Evolutionary conservation across 2,797 vertebrate species (phyloP), one percentile per base, ranked within the genome.

Genomic region (Sarcophilus harrisii): DNA sequence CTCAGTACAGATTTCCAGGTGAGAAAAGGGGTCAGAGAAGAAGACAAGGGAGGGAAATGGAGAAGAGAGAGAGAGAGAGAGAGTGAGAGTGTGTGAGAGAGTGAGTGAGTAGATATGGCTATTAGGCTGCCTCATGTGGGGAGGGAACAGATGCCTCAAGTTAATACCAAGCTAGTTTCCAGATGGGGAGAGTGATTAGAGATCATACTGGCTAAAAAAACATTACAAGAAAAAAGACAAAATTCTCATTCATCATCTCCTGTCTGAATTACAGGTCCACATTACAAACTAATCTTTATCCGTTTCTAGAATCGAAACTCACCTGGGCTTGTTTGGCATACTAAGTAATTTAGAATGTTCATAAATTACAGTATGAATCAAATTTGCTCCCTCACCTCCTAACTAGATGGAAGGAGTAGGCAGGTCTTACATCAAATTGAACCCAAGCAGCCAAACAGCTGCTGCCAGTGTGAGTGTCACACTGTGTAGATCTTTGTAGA

Each of bases 201-300:
- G n/a, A 29, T 24, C 14, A n/a, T 6, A n/a, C 32, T 73, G 93
- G 54, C 28, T 92, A 38, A 38, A 30, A 95, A 93, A 91, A 49
- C 45, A 54, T 5, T 66, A 89, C 21, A 93, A 92, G 73, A 95
- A 96, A 94, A 73, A 73, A 16, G n/a, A 18, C 5, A 38, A 73
- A 73, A 73, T 18, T n/a, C 14, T 38, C n/a, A 38, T 21, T n/a
- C 16, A 73, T 73, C 14, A 38, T 21, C 66, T 73, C 16, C 66
- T 45, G 91, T 91, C 49, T 16, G 29, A 89, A 89, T 94, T 93
- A 49, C 21, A 5, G 6, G 90, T 8, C 38, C 30, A 54, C 5
- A 54, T 54, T 73, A 73, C 38, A 93, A 58, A 94, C 93, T 59
- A 62, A 90, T 18, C 90, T 95, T 95, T 28, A 11, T 91, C 95